Base-by-base conservation (phyloP, 2,888 invertebrate species). In the Sarcophaga variegata region DNA sequence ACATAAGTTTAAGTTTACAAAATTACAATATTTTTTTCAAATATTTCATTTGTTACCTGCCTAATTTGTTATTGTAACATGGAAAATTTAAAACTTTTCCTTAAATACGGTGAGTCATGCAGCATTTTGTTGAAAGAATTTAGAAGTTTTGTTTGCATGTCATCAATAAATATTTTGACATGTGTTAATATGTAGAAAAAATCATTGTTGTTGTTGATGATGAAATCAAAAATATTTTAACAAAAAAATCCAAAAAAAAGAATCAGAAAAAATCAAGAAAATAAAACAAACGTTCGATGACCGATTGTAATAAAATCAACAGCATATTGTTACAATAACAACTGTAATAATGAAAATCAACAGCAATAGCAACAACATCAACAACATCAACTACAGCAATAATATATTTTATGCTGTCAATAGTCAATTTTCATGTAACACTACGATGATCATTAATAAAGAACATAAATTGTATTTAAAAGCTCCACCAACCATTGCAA, bases 381-480 rank as follows among this genome's bases (percentile, higher is more conserved):
- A 62, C 64, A 81, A 76, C 77, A 75, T 71, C 37, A 37, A 25
- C 71, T 62, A 49, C 10, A 17, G 76, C 80, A 81, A 80, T 86
- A 86, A 86, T 81, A 83, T 83, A 83, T 84, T 87, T 87, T 81
- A 82, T 74, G 84, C 84, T 87, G 87, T 87, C 87, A 87, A 87
- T 87, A 87, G 87, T 80, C 87, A 87, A 84, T 87, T 87, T 82
- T 87, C 87, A 79, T 87, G 84, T 72, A 84, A 87, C 84, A 87
- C 87, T 76, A 87, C 67, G 81, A 84, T 84, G 87, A 87, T 87
- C 87, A 84, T 87, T 87, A 87, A 84, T 84, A 87, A 87, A 87
- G 84, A 82, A 84, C 84, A 87, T 87, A 84, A 87, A 87, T 87
- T 87, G 87, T 67, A 81, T 84, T 84, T 87, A 84, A 87, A 77